Conservation (phyloP, 2,888 invertebrate genomes). For the Gasteruption jaculator region DNA sequence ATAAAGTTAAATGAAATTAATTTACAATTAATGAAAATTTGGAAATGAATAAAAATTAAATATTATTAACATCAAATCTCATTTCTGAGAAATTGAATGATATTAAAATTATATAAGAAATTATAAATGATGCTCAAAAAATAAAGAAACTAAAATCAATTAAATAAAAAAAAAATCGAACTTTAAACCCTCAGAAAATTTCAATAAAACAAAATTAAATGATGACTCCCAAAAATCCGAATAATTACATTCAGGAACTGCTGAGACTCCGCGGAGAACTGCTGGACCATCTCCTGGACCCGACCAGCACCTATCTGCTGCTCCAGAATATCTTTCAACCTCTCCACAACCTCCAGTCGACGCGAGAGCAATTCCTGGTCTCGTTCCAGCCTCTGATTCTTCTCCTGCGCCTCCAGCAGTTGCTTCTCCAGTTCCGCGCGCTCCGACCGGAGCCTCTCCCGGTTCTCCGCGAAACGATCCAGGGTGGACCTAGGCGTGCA, state of each 20-base stretch:
- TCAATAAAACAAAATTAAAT: background rate
- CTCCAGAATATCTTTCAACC: slow-evolving; percentile 41
- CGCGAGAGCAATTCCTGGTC: slow-evolving; percentile 36
- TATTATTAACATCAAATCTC: background rate
- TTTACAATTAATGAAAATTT: too few species aligned
- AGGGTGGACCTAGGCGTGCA: slow-evolving; percentile 36
- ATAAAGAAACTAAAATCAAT: background rate
- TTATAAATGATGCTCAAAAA: too few species aligned
- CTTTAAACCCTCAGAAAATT: too few species aligned
- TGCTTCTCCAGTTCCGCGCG: slow-evolving; percentile 27
- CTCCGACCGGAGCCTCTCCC: slow-evolving; percentile 26
- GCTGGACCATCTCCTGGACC: slow-evolving; percentile 37
- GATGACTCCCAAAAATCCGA: background rate
- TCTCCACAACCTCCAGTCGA: slow-evolving; percentile 41
- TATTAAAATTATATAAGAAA: too few species aligned
- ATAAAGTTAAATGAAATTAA: slow-evolving; percentile 15
- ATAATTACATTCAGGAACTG: slow-evolving; percentile 32
- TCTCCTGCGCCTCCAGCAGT: slow-evolving; percentile 28
- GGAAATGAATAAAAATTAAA: slow-evolving; percentile 3
- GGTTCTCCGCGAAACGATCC: slow-evolving; percentile 29
- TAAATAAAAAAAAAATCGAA: background rate
- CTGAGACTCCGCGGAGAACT: slow-evolving; percentile 39
- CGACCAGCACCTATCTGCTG: slow-evolving; percentile 40
- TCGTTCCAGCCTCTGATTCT: slow-evolving; percentile 27
- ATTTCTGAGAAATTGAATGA: too few species aligned